phyloP scores from a whole-genome alignment of 2,888 invertebrate species.

The Argyra leucocephala region DNA sequence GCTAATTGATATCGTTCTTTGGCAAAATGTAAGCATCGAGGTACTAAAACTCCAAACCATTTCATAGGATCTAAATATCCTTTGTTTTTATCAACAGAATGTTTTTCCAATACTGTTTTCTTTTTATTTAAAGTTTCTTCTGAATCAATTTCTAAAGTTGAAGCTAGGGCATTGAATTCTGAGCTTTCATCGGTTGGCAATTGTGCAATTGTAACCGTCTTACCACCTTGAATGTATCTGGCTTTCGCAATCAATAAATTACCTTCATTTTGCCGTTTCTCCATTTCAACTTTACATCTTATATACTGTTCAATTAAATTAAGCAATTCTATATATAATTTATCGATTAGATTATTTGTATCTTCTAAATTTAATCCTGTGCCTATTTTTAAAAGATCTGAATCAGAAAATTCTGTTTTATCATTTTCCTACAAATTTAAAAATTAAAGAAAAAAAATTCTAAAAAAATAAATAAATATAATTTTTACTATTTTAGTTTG shows the following conservation, averaged over 20 bases:
- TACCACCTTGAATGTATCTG: conserved; percentile 69
- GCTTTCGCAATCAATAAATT: conserved; percentile 66
- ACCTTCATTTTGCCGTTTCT: conserved; percentile 58
- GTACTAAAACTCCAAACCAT: conserved; percentile 82
- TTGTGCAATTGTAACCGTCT: conserved; percentile 58
- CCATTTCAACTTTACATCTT: conserved; percentile 56
- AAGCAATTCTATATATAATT: conserved; percentile 57
- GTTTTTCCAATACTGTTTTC: conserved; percentile 37
- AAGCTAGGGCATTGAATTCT: conserved; percentile 44
- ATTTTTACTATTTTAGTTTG: background rate
- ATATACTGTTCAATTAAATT: conserved; percentile 67
- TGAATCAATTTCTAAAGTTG: conserved; percentile 34
- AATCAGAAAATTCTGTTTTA: background rate
- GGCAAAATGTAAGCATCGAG: conserved; percentile 65
- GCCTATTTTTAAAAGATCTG: background rate
- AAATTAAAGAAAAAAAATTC: background rate
- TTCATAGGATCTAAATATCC: conserved; percentile 56
- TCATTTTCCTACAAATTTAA: background rate
- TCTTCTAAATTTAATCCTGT: background rate
- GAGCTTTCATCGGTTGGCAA: conserved; percentile 52
- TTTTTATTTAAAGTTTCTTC: conserved; percentile 37
- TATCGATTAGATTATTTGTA: conserved; percentile 50
- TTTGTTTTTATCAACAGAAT: conserved; percentile 37
- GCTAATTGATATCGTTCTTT: conserved; percentile 64
- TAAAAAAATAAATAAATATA: background rate